Conservation (phyloP, 2,797 vertebrate species). For the Semaprochilodus insignis region DNA sequence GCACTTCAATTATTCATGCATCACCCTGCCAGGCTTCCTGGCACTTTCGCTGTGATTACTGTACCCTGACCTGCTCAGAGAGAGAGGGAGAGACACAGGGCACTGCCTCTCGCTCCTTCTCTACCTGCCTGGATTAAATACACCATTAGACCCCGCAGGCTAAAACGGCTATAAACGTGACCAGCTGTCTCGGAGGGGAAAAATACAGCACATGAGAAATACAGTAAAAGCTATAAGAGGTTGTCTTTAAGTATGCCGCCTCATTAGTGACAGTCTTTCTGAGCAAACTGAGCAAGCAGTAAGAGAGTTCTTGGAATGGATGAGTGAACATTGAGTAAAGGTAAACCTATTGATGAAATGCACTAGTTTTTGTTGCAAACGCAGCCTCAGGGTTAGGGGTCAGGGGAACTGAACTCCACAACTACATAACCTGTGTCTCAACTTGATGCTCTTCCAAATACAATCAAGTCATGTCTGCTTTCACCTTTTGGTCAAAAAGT, state of each 20-base stretch:
- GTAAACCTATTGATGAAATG: neutral
- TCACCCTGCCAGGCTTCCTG: constrained; percentile 55
- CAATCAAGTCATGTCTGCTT: neutral
- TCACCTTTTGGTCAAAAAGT: neutral
- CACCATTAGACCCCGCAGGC: constrained; percentile 24
- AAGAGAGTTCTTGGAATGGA: neutral
- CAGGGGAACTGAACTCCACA: neutral
- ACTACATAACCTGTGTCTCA: neutral
- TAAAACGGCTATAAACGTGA: neutral
- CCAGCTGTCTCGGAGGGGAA: too few species aligned
- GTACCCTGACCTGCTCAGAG: constrained; percentile 31
- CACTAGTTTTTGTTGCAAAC: neutral
- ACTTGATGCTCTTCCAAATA: neutral
- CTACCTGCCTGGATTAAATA: constrained; percentile 38
- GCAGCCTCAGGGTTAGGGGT: neutral
- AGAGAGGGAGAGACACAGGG: constrained; percentile 14
- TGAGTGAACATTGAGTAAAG: neutral
- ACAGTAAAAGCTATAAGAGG: neutral
- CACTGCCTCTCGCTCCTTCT: neutral
- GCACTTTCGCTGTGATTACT: constrained; percentile 57
- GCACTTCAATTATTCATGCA: constrained; percentile 63
- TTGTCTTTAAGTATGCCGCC: neutral
- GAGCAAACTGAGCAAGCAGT: neutral
- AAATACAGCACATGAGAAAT: neutral
- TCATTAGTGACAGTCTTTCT: neutral